phyloP scores from a whole-genome alignment of 1,140 invertebrate species.

The Pseudomyrmex flavicornis region DNA sequence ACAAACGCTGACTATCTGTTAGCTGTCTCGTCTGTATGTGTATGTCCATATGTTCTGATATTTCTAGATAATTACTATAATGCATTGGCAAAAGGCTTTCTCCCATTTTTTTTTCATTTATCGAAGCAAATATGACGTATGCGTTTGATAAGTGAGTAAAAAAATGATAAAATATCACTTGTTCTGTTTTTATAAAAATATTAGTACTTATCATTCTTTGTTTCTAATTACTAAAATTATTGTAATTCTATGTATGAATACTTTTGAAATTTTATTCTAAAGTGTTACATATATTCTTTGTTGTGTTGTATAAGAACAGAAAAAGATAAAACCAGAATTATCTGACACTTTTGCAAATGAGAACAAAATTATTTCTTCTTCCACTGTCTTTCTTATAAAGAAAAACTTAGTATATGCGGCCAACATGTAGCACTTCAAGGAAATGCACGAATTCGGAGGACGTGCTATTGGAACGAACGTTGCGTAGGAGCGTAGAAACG shows the following conservation, averaged over 20 bases:
- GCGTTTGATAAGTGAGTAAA: neutral
- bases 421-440: constrained; percentile 9
- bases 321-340: neutral
- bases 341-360: neutral
- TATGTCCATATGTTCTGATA: neutral
- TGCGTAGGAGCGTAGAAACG: constrained; percentile 57
- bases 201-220: neutral
- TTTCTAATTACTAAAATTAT: neutral
- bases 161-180: too few relatives aligned
- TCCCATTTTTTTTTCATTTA: neutral
- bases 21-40: neutral
- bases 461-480: constrained; percentile 55
- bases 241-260: neutral
- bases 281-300: neutral
- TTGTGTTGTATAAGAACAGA: neutral
- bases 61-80: neutral
- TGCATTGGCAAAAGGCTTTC: neutral
- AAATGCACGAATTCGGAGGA: constrained; percentile 13
- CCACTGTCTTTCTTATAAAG: neutral
- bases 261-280: neutral
- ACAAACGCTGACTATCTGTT: neutral
- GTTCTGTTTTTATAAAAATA: too few relatives aligned
- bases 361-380: neutral
- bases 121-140: neutral
- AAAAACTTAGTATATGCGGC: constrained; percentile 23